Percentiles rank a stretch among this genome's conserved stretches.
These are phyloP conservation scores for Bombyx mandarina DNA, from an alignment of 1,140 invertebrate genomes.

Conservation along the genomic window DNA sequence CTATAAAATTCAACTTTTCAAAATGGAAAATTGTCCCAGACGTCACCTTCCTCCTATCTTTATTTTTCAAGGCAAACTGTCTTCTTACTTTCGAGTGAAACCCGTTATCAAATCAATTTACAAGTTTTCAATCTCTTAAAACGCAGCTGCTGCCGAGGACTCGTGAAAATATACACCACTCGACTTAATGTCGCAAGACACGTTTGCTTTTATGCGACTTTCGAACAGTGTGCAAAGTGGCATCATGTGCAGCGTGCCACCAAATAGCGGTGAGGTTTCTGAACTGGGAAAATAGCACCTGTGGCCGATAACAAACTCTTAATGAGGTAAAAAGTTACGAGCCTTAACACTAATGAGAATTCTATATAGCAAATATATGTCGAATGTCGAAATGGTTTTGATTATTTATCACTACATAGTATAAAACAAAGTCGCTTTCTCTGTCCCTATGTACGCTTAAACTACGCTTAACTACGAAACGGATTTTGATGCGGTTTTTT, in stretches of 20 bases:
- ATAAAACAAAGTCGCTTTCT: too few species aligned
- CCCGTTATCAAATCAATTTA: conserved; percentile 11
- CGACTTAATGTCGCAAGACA: conserved; percentile 40
- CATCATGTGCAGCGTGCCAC: conserved; percentile 38
- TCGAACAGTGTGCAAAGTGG: conserved; percentile 44
- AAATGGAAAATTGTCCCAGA: too few species aligned
- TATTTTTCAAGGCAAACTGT: too few species aligned
- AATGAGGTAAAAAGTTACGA: conserved; percentile 25
- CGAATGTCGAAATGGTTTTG: too few species aligned
- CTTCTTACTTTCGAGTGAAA: background rate
- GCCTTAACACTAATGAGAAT: conserved; percentile 14
- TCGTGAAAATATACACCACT: conserved; percentile 53
- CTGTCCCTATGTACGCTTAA: too few species aligned
- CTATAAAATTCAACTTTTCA: too few species aligned
- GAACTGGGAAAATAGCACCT: conserved; percentile 35
- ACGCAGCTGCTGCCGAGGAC: conserved; percentile 31
- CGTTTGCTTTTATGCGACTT: conserved; percentile 48
- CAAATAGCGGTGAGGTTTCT: conserved; percentile 43
- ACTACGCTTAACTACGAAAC: too few species aligned
- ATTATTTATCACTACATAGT: too few species aligned
- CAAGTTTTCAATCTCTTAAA: conserved; percentile 40
- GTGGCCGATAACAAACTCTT: conserved; percentile 20
- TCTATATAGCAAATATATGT: too few species aligned
- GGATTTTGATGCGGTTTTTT: too few species aligned
- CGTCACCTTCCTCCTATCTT: too few species aligned